Evolutionary conservation across 2,888 invertebrate species (phyloP).

Genomic region (Zaprionus lineosus): DNA sequence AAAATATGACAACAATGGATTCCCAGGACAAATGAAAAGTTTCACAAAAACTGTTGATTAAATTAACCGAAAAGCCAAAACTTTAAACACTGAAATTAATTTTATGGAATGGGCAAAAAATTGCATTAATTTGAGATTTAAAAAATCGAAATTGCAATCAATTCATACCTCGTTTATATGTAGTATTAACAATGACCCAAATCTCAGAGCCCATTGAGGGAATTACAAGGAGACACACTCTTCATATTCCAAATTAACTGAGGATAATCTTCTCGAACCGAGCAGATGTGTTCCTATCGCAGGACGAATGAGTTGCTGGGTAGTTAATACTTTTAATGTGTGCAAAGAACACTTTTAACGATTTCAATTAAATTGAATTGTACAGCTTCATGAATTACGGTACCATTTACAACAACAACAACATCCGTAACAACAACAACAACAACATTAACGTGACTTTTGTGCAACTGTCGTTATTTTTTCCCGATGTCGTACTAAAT

Average conservation of each 20-base stretch:
- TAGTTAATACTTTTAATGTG: conserved; percentile 7
- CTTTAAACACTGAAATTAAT: no score
- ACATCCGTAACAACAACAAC: conserved; percentile 10
- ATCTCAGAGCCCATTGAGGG: no score
- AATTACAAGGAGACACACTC: no score
- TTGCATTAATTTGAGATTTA: no score
- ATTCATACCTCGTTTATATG: no score
- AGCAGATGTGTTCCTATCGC: no score
- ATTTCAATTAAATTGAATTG: conserved; percentile 66
- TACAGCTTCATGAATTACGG: conserved; percentile 42
- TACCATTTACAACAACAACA: conserved; percentile 50
- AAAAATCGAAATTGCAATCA: no score
- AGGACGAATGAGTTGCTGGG: background rate
- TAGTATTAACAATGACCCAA: no score
- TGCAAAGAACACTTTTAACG: conserved; percentile 53
- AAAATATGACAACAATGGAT: background rate
- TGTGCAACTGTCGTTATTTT: conserved; percentile 51
- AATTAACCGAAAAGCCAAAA: no score
- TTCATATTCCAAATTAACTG: no score
- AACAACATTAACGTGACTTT: conserved; percentile 54
- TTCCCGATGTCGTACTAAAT: conserved; percentile 57
- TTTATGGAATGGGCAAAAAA: no score
- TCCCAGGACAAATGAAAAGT: conserved; percentile 1
- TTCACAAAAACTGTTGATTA: conserved; percentile 1
- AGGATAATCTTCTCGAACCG: no score